Evolutionary conservation across 2,797 vertebrate species (phyloP), one percentile per base, ranked within the genome.

Genomic region (Eidolon dupreanum): DNA sequence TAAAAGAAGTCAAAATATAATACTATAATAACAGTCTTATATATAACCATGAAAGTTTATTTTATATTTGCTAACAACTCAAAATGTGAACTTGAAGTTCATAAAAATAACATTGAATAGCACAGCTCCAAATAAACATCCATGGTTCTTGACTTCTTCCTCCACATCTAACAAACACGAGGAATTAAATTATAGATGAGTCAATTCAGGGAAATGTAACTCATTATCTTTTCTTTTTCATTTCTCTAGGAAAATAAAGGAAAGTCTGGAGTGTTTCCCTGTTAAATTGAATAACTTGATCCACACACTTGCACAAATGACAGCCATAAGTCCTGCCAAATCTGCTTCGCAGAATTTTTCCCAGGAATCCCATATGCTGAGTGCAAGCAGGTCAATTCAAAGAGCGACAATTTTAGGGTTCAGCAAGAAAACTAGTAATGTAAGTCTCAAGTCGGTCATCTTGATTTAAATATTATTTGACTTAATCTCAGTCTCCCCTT

Each of bases 281-380:
- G 99, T 99, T 33, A 99, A 99, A 95, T 90, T 99, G 84, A 99
- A 99, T 97, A 99, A 99, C 97, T 86, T 99, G 93, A 98, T 99
- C 73, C 99, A 99, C 95, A 97, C 90, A 0, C 98, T 99, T 1
- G 99, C 79, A 26, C 99, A 99, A 95, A 98, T 98, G 98, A 97
- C 98, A 81, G 8, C 97, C 71, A 33, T 83, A 3, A 96, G 92
- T 49, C 94, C 96, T 75, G 92, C 88, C 57, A 97, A 97, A 61
- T 81, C 97, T 33, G 5, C 96, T 83, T 87, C 97, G 51, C 98
- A 98, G 26, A 8, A 13, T 5, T 41, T 63, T 28, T 73, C 97
- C 63, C 93, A 65, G 3, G 97, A 98, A 17, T 91, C 85, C 85
- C 46, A 10, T 33, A 0, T 2, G 8, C 82, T 4, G 3, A 81